phyloP scores from a whole-genome alignment of 2,888 invertebrate species.

The Odontocolon sp. region DNA sequence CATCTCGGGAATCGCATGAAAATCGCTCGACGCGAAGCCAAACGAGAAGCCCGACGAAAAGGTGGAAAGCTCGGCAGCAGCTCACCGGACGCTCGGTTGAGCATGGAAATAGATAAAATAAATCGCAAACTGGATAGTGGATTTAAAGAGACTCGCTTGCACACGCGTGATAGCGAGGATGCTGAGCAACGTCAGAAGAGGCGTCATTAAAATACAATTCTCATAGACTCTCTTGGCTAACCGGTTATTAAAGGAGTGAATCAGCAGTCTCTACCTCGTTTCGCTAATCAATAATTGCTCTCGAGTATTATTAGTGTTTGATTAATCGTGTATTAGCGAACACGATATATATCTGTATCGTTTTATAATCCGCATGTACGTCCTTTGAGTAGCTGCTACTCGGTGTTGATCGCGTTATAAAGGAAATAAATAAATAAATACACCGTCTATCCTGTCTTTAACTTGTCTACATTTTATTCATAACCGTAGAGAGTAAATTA shows the following conservation, averaged over 20 bases:
- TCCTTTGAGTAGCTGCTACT: neutral
- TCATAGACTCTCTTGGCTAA: neutral
- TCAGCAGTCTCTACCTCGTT: neutral
- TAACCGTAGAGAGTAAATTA: neutral
- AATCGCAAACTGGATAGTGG: neutral
- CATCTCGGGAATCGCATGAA: neutral
- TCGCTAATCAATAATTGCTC: neutral
- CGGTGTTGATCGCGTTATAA: neutral
- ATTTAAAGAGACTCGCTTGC: too few relatives aligned
- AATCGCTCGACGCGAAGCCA: constrained; percentile 1
- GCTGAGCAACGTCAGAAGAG: neutral
- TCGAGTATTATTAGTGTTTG: constrained; percentile 1
- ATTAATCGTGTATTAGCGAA: neutral
- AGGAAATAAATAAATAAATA: neutral
- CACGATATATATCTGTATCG: neutral
- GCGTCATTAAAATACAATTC: constrained; percentile 11
- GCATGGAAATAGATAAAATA: neutral
- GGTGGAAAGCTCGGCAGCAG: neutral
- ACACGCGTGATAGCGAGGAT: neutral
- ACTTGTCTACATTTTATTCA: neutral
- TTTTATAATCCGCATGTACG: constrained; percentile 1
- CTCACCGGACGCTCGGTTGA: neutral
- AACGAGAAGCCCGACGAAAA: neutral
- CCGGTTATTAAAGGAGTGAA: constrained; percentile 2
- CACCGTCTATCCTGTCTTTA: neutral